Conservation (phyloP, 2,888 invertebrate genomes). For the Scrobipalpa atriplicella region DNA sequence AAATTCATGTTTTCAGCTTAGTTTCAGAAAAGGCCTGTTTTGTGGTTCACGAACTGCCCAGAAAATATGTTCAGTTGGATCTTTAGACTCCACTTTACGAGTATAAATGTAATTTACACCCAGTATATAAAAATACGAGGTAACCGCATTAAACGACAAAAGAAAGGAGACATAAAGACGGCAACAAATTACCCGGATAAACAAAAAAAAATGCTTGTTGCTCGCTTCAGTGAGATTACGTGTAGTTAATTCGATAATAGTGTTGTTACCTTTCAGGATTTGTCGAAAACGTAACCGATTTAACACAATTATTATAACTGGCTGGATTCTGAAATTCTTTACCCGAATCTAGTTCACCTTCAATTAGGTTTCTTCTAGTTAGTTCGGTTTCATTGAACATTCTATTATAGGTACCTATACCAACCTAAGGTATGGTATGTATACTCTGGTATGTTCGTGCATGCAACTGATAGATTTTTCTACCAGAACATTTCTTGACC, state of each 20-base stretch:
- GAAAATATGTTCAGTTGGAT: no score
- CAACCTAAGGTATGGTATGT: no score
- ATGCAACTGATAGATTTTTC: no score
- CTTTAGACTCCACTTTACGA: neutral
- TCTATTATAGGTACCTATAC: no score
- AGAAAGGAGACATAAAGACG: constrained; percentile 6
- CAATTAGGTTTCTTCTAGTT: neutral
- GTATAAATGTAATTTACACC: no score
- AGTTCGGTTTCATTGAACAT: neutral
- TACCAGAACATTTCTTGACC: no score
- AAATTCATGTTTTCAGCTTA: no score
- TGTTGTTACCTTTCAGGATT: constrained; percentile 15
- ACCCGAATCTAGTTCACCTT: neutral
- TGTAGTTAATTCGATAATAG: constrained; percentile 15
- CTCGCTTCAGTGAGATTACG: constrained; percentile 19
- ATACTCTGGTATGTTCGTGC: no score
- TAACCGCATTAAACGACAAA: neutral
- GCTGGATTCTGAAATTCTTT: neutral
- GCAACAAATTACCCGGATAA: constrained; percentile 9
- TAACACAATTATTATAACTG: neutral
- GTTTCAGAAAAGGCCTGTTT: no score
- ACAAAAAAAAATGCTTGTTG: constrained; percentile 5
- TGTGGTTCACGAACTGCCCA: no score
- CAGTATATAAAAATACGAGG: neutral
- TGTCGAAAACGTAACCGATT: constrained; percentile 1